Evolutionary conservation across 1,140 invertebrate species (phyloP).

Genomic region (Trichoplusia ni): DNA sequence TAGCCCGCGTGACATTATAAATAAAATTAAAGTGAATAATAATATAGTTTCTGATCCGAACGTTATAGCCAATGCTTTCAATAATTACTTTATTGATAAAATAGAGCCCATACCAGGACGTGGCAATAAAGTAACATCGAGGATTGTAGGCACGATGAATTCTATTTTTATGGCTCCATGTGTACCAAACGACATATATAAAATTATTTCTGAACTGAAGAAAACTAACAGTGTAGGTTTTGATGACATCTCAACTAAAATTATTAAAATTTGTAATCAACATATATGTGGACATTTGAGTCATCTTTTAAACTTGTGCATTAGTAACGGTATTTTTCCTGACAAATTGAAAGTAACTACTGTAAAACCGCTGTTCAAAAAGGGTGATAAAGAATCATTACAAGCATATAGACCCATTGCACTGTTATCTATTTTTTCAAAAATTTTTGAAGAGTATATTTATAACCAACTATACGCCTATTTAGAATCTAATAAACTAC

Average conservation of each 20-base stretch:
- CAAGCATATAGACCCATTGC: slow-evolving; percentile 28
- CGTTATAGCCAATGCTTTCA: neutral
- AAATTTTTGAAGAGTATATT: slow-evolving; percentile 30
- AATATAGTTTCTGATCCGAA: neutral
- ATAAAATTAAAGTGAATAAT: neutral
- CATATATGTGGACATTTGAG: neutral
- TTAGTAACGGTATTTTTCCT: slow-evolving; percentile 23
- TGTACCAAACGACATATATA: neutral
- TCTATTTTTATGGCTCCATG: neutral
- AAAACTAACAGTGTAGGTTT: slow-evolving; percentile 1
- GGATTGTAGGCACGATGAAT: neutral
- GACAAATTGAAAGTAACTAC: slow-evolving; percentile 21
- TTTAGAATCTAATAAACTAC: slow-evolving; percentile 16
- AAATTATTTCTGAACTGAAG: neutral
- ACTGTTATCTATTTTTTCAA: slow-evolving; percentile 22
- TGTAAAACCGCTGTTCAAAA: slow-evolving; percentile 33
- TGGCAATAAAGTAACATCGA: no score
- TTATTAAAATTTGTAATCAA: neutral
- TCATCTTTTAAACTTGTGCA: neutral
- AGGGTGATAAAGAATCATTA: slow-evolving; percentile 23
- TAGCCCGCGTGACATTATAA: neutral
- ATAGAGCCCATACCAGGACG: no score
- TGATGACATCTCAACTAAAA: neutral
- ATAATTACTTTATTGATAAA: no score
- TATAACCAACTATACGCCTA: slow-evolving; percentile 16